Evolutionary conservation across 2,113 vertebrate genomes (phyloP), one percentile per base, ranked within the genome.

Genomic region (Poecilia latipinna): DNA sequence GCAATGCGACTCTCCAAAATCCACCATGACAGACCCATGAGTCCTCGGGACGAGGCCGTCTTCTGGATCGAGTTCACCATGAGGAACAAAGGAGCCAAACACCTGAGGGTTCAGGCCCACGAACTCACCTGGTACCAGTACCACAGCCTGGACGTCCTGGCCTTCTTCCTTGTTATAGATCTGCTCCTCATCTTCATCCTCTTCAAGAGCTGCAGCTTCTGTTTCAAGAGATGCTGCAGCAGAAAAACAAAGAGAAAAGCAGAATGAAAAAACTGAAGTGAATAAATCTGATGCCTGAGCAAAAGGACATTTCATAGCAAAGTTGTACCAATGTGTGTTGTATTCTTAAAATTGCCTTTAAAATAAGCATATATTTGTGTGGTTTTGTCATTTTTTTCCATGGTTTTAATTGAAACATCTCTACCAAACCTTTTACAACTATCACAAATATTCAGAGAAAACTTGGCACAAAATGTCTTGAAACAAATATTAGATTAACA

Each of bases 41-140:
- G 82, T 65, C 94, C 96, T 15, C 89, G 93, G 74, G 96, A 97
- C 19, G 92, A 96, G 90, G 95, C 96, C 0, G 93, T 97, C 63
- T 99, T 97, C 91, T 98, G 97, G 97, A 94, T 97, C 0, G 96
- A 98, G 88, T 97, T 95, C 88, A 96, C 96, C 15, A 96, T 98
- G 94, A 95, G 95, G 32, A 94, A 98, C 90, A 96, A 96, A 80
- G 96, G 96, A 26, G 94, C 96, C 31, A 94, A 96, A 61, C 96
- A 98, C 85, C 74, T 97, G 75, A 87, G 96, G 61, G 93, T 95
- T 57, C 95, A 95, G 2, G 89, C 96, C 42, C 95, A 98, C 10
- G 24, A 96, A 4, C 95, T 98, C 73, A 95, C 94, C 65, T 98
- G 96, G 96, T 95, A 96, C 90, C 96, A 98, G 86, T 97, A 97